Base-by-base conservation (phyloP, 2,113 vertebrate species). In the Anas platyrhynchos region DNA sequence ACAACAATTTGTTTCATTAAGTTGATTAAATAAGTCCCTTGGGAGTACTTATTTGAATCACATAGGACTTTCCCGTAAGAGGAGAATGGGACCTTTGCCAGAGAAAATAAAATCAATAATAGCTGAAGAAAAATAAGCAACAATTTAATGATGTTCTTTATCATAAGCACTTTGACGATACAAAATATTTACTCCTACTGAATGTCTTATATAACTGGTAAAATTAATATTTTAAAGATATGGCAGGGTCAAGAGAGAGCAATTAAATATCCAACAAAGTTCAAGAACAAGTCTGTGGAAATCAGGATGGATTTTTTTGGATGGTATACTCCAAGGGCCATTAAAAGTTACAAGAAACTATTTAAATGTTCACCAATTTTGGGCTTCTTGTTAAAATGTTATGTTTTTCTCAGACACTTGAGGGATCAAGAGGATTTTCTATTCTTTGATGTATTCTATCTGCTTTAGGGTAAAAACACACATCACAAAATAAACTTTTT, bases 261-360 rank as follows among this genome's bases (percentile, higher is more conserved):
- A 88, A 32, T 82, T 62, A 83, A 93, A 11, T 83, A 29, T 56
- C 67, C 66, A 62, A 48, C 9, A 2, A 76, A 91, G 85, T 94
- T 94, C 55, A 92, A 84, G 68, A 83, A 52, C 0, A 29, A 67
- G 36, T 72, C 68, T 83, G 31, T 88, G 58, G 81, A 93, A 92
- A 91, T 56, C 26, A 44, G 31, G 72, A 54, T 66, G 86, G 48
- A 91, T 65, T 71, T 77, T 92, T 96, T 83, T 86, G 63, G 56
- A 32, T 92, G 66, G 8, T 86, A 75, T 71, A 63, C 90, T 92
- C 79, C 17, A 63, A 69, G 83, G 95, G n/a, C 85, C 61, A 84
- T 94, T 97, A 87, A 89, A 96, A 96, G 92, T 96, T 97, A 92
- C 89, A 96, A 87, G 93, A 79, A 97, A 83, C 91, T 91, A 92